Evolutionary conservation across 2,888 invertebrate species (phyloP), one percentile per base, ranked within the genome.

Genomic region (Marasmarcha lunaedactyla): DNA sequence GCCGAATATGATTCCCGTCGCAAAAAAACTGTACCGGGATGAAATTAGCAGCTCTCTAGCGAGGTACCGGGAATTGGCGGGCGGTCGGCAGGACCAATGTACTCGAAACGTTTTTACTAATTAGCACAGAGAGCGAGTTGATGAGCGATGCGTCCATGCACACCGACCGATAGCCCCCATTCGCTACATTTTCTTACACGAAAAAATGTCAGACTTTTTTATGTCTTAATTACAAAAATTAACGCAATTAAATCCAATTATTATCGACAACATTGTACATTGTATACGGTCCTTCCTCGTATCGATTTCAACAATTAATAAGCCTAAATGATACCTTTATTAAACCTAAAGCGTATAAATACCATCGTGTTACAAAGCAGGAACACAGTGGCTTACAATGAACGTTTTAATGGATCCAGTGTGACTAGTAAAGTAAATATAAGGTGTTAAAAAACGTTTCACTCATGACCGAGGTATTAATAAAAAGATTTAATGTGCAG

Each of bases 41-140:
- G 77, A 79, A 81, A 81, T 81, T 81, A 81, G 79, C 78, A 77
- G 78, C 71, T 76, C 72, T 78, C 79, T 81, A 79, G 78, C 69
- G 70, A 69, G 65, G 68, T 78, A 79, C 78, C 72, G 58, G 71
- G 81, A 79, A 81, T 70, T 78, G 78, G 74, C 77, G 78, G 81
- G 79, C 79, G 79, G 78, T 79, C 76, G 76, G 66, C 59, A 63
- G 65, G 63, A 70, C 71, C 68, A 71, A 71, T 68, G 73, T 74
- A 74, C 70, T 56, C 60, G 73, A 69, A 79, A 74, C 72, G 79
- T 81, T 79, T 79, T 83, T 79, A 79, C 76, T 83, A 83, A 83
- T 83, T 81, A 81, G 63, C 67, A 57, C 59, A 58, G 56, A 58
- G 60, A 68, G 63, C 65, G 72, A 71, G 67, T 76, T 74, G 72